These are phyloP conservation scores for Heliconius charithonia DNA, from an alignment of 2,888 invertebrate genomes.

Conservation along the genomic window DNA sequence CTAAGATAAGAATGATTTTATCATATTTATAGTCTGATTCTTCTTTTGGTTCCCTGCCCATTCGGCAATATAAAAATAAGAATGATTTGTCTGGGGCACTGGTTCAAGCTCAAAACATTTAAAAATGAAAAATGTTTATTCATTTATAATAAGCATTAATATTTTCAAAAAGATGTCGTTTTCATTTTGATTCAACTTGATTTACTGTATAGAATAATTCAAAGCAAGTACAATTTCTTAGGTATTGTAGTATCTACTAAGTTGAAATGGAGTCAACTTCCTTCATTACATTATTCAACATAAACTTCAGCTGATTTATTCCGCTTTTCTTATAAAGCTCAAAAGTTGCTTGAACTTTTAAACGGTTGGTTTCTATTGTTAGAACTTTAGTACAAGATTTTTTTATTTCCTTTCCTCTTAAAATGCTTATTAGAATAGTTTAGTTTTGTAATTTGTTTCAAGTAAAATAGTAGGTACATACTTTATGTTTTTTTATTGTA, in stretches of 20 bases:
- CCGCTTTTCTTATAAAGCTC: slow-evolving; percentile 22
- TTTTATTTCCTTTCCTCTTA: background rate
- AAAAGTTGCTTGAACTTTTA: slow-evolving; percentile 22
- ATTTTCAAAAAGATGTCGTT: background rate
- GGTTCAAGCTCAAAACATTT: too few species aligned
- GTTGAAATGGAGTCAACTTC: slow-evolving; percentile 11
- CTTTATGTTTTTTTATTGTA: background rate
- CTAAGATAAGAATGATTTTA: too few species aligned
- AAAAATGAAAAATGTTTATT: background rate
- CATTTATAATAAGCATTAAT: background rate
- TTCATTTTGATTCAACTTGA: background rate
- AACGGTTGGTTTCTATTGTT: slow-evolving; percentile 17
- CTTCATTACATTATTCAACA: slow-evolving; percentile 25
- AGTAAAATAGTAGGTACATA: background rate
- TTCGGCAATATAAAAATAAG: too few species aligned
- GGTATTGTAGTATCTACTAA: background rate
- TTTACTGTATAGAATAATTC: background rate
- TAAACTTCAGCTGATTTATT: slow-evolving; percentile 23
- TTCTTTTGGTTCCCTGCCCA: too few species aligned
- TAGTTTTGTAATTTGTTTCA: background rate
- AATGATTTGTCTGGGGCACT: too few species aligned
- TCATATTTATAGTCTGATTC: too few species aligned
- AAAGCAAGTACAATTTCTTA: background rate
- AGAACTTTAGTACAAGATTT: background rate
- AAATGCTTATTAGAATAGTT: background rate